Evolutionary conservation across 1,140 invertebrate species (phyloP).

Genomic region (Cydia fagiglandana): DNA sequence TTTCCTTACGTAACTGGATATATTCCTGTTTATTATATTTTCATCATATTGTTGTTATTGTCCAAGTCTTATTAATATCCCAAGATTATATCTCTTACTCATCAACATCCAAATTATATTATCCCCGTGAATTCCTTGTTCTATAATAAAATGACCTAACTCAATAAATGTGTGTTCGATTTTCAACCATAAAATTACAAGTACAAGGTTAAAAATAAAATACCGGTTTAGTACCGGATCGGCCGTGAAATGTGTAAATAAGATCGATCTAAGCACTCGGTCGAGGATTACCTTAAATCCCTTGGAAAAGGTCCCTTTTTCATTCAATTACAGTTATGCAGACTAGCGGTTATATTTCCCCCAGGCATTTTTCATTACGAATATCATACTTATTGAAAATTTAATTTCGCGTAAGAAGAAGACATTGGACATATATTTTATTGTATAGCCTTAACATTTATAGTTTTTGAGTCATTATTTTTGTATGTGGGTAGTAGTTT

Average conservation of each 20-base stretch:
- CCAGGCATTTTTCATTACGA: background rate
- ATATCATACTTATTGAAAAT: background rate
- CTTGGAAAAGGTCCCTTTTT: slow-evolving; percentile 3
- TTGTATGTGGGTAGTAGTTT: too few species aligned
- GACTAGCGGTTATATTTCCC: background rate
- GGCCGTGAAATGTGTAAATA: background rate
- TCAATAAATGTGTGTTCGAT: background rate
- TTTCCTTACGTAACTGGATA: too few species aligned
- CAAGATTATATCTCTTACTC: slow-evolving; percentile 5
- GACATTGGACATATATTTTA: too few species aligned
- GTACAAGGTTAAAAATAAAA: background rate
- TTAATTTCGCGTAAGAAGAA: too few species aligned
- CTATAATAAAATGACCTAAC: background rate
- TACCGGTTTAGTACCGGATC: background rate
- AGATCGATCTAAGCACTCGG: slow-evolving; percentile 1
- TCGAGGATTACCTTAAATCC: background rate
- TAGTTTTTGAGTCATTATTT: too few species aligned
- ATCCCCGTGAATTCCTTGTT: background rate
- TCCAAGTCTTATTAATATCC: background rate
- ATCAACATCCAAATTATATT: background rate
- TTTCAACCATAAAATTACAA: background rate
- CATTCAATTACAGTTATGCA: slow-evolving; percentile 10
- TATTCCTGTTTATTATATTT: background rate
- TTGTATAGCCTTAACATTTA: too few species aligned
- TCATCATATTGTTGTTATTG: background rate